Conservation (phyloP, 2,113 vertebrate genomes). For the Talpa occidentalis region DNA sequence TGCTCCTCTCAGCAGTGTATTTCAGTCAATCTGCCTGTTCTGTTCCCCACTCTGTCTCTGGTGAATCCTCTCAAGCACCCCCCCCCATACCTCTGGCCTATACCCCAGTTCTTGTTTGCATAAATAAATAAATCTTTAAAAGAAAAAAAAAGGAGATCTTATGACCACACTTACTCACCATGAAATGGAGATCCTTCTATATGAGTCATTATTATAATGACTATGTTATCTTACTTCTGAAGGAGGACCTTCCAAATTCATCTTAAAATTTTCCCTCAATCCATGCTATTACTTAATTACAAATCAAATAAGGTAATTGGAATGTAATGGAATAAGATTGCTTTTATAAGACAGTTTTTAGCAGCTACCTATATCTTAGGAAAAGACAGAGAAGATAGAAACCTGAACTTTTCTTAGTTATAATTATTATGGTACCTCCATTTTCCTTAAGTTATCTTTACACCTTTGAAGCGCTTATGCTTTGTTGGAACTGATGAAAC, state of each 20-base stretch:
- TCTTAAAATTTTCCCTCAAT: slow-evolving; percentile 70
- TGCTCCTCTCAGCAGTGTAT: too few species aligned
- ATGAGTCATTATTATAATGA: neutral
- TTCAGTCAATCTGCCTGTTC: too few species aligned
- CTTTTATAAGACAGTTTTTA: slow-evolving; percentile 59
- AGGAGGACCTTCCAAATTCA: neutral
- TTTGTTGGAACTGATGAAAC: neutral
- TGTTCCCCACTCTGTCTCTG: too few species aligned
- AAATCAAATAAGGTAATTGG: slow-evolving; percentile 70
- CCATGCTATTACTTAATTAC: slow-evolving; percentile 75
- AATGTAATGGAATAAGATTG: slow-evolving; percentile 71
- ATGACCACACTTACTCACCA: neutral
- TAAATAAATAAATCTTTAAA: too few species aligned
- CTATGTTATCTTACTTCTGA: slow-evolving; percentile 39
- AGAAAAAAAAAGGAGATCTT: neutral
- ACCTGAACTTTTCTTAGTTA: neutral
- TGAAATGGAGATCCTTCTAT: slow-evolving; percentile 30
- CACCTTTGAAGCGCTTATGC: slow-evolving; percentile 5
- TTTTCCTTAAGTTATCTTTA: slow-evolving; percentile 17
- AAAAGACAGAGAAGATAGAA: neutral
- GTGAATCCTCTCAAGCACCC: too few species aligned
- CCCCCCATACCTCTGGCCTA: too few species aligned
- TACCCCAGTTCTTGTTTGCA: too few species aligned
- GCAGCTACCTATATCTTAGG: neutral
- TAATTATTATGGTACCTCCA: neutral